Conservation (phyloP, 2,888 invertebrate genomes). For the Eristalinus aeneus region DNA sequence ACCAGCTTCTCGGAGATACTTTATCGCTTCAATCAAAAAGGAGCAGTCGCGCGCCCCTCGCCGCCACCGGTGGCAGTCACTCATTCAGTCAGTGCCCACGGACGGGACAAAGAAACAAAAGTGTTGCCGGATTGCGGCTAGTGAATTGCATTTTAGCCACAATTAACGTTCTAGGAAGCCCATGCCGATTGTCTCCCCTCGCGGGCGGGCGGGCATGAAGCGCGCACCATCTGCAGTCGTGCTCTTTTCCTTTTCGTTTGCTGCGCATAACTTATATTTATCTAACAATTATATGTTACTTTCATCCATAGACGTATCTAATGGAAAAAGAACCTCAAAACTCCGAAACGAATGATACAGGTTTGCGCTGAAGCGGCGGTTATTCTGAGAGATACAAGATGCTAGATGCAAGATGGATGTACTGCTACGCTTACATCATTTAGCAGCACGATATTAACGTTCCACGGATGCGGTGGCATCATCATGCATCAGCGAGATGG, state of each 20-base stretch:
- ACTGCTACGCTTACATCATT: conserved; percentile 71
- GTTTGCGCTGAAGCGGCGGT: conserved; percentile 41
- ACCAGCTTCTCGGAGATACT: conserved; percentile 44
- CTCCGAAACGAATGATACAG: conserved; percentile 56
- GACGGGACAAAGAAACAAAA: conserved; percentile 59
- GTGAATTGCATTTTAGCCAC: conserved; percentile 59
- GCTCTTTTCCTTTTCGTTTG: conserved; percentile 69
- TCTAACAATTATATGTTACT: conserved; percentile 71
- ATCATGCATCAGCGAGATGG: conserved; percentile 70
- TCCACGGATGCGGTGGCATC: conserved; percentile 60
- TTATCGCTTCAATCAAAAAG: conserved; percentile 57
- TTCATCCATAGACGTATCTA: conserved; percentile 70
- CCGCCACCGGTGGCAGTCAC: background rate
- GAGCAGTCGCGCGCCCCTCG: background rate
- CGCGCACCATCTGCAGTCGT: conserved; percentile 45
- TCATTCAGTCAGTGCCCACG: conserved; percentile 34
- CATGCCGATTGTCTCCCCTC: conserved; percentile 51
- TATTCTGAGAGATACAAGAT: background rate
- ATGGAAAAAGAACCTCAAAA: conserved; percentile 62
- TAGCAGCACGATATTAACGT: conserved; percentile 71
- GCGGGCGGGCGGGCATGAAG: background rate
- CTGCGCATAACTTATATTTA: conserved; percentile 69
- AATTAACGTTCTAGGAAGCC: conserved; percentile 65
- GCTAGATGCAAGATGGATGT: conserved; percentile 53
- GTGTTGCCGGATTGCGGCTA: conserved; percentile 52